phyloP scores from a whole-genome alignment of 2,888 invertebrate genomes.

The Celastrina argiolus region DNA sequence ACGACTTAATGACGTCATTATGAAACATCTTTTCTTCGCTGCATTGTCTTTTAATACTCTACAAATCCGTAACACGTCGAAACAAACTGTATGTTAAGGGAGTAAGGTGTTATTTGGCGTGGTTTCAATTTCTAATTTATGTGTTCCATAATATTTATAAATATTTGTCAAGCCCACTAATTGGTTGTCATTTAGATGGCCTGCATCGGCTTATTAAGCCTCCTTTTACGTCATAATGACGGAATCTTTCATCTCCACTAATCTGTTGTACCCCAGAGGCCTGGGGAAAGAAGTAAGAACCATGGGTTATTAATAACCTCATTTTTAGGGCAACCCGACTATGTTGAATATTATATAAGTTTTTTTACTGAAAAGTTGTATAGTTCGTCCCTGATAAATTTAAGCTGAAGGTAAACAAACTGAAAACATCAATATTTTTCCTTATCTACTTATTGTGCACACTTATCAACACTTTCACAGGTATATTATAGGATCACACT shows the following conservation, averaged over 20 bases:
- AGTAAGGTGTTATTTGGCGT: slow-evolving; percentile 33
- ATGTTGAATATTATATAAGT: no score
- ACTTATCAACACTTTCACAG: no score
- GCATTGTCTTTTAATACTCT: slow-evolving; percentile 49
- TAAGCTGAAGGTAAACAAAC: no score
- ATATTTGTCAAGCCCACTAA: slow-evolving; percentile 64
- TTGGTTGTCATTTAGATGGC: slow-evolving; percentile 51
- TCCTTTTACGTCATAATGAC: neutral
- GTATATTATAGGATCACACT: no score
- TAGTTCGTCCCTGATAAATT: no score
- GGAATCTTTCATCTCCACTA: neutral
- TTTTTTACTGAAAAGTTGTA: no score
- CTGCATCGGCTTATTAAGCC: slow-evolving; percentile 49
- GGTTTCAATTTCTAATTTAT: slow-evolving; percentile 32
- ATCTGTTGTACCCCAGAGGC: neutral
- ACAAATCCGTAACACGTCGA: neutral
- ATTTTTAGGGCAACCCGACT: no score
- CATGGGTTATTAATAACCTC: neutral
- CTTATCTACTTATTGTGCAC: no score
- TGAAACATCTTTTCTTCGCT: slow-evolving; percentile 54
- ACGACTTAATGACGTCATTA: slow-evolving; percentile 67
- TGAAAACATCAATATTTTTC: no score
- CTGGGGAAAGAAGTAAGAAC: no score
- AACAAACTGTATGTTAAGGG: slow-evolving; percentile 20
- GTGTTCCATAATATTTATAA: slow-evolving; percentile 50